A percentile compares a stretch with the other conserved stretches of the same genome.
Evolutionary conservation across 2,888 invertebrate genomes (phyloP).

Genomic region (Mythimna vitellina): DNA sequence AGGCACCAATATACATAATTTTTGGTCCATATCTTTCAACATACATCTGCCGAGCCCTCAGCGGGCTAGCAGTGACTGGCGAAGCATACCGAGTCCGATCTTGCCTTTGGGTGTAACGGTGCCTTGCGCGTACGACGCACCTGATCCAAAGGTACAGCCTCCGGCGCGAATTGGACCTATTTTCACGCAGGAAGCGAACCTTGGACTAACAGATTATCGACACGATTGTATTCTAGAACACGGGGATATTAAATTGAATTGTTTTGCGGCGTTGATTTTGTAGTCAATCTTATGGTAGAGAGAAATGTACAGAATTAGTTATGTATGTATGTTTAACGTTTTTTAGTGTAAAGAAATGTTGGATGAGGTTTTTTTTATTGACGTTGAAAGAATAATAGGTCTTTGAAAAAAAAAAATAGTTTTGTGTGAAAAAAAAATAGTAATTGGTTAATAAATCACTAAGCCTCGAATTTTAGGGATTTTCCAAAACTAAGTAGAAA

Average conservation of each 20-base stretch:
- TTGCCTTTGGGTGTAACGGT: conserved; percentile 82
- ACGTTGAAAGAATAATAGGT: too few relatives aligned
- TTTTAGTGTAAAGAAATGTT: not conserved
- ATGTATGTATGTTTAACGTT: not conserved
- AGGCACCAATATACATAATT: conserved; percentile 11
- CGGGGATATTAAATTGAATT: conserved; percentile 58
- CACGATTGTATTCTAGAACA: conserved; percentile 62
- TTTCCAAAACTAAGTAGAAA: too few relatives aligned
- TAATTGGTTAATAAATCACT: too few relatives aligned
- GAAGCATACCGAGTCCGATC: conserved; percentile 65
- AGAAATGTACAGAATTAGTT: not conserved
- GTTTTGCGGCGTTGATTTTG: conserved; percentile 41
- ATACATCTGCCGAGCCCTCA: conserved; percentile 38
- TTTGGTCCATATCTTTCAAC: conserved; percentile 53
- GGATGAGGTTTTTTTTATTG: too few relatives aligned
- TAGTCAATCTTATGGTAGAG: conserved; percentile 7
- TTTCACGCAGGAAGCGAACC: conserved; percentile 64
- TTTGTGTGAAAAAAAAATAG: not conserved
- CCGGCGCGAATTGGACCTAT: conserved; percentile 65
- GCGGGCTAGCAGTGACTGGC: conserved; percentile 24
- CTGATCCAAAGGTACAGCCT: conserved; percentile 76
- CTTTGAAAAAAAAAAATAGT: not conserved
- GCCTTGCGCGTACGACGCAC: conserved; percentile 78
- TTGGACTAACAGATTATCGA: conserved; percentile 65
- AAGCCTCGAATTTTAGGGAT: too few relatives aligned